phyloP scores from a whole-genome alignment of 2,113 vertebrate genomes.

The Cygnus atratus region DNA sequence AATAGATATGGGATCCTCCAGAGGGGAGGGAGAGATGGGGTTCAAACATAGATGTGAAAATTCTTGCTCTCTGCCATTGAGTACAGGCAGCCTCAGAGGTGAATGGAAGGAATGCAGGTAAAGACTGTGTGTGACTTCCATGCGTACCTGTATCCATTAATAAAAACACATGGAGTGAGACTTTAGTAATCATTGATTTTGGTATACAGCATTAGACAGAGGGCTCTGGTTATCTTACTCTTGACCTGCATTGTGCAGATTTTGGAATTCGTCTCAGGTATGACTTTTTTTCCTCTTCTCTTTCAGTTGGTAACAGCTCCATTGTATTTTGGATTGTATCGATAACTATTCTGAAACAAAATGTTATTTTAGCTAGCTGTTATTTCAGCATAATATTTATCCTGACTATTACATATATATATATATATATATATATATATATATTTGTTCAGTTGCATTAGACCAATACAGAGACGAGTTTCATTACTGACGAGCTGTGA shows the following conservation, averaged over 20 bases:
- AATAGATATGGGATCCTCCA: background rate
- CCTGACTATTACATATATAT: background rate
- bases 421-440: background rate
- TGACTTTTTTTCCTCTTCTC: background rate
- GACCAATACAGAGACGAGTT: background rate
- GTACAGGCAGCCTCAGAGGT: background rate
- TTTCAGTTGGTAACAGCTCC: background rate
- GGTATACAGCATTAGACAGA: background rate
- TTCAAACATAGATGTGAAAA: background rate
- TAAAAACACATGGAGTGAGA: background rate
- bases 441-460: background rate
- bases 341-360: background rate
- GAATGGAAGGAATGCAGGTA: background rate
- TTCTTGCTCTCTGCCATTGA: background rate
- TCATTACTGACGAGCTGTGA: background rate
- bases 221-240: background rate
- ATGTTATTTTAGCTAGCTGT: background rate
- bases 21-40: background rate
- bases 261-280: background rate
- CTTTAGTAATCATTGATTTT: background rate
- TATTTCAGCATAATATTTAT: background rate
- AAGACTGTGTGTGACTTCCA: background rate
- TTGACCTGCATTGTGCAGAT: background rate
- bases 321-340: background rate
- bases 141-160: background rate